Percentiles rank a stretch among this genome's conserved stretches.
Evolutionary conservation across 2,113 vertebrate genomes (phyloP).

Genomic region (Chaetorhynchus papuensis): DNA sequence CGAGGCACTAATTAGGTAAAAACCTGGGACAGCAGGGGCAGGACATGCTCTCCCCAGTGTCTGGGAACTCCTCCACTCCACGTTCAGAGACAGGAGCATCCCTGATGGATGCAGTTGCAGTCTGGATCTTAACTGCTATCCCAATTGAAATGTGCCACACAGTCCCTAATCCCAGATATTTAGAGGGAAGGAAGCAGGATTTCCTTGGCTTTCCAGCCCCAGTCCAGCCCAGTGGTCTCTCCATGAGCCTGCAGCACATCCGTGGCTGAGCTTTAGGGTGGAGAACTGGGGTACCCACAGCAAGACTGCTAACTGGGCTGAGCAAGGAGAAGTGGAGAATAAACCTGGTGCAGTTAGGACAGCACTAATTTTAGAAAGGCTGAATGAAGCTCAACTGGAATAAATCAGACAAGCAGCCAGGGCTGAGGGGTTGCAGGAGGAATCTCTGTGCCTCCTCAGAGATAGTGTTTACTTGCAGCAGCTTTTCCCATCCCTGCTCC

Average conservation of each 20-base stretch:
- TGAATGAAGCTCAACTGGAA: neutral
- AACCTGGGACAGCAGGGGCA: neutral
- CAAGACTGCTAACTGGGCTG: neutral
- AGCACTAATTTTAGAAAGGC: neutral
- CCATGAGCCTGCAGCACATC: neutral
- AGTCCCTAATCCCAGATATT: neutral
- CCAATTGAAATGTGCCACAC: neutral
- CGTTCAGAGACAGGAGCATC: neutral
- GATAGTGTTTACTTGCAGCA: neutral
- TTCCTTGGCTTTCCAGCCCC: neutral
- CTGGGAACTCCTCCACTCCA: neutral
- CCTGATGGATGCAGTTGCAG: neutral
- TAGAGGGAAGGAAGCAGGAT: neutral
- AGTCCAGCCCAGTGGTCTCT: neutral
- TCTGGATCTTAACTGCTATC: neutral
- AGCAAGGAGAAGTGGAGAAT: neutral
- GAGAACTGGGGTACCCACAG: accelerated
- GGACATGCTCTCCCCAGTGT: accelerated
- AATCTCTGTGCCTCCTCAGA: neutral
- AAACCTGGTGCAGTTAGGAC: neutral
- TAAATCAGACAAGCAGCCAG: neutral
- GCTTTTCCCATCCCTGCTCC: neutral
- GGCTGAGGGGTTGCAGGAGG: neutral
- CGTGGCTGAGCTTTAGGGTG: neutral
- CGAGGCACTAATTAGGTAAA: neutral